Conservation (phyloP, 2,888 invertebrate genomes). For the Eilema depressum region DNA sequence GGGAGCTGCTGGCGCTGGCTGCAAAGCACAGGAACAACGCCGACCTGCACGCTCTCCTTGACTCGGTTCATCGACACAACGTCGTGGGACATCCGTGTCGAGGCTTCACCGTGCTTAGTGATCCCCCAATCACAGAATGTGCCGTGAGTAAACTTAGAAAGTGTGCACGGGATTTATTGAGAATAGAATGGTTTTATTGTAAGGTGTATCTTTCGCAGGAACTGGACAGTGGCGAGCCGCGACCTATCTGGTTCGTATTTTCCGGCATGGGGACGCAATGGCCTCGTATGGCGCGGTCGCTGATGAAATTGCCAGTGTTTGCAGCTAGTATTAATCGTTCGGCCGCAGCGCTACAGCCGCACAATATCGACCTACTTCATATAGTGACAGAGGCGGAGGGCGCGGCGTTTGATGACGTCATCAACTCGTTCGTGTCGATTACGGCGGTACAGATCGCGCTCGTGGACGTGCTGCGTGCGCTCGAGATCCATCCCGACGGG, state of each 20-base stretch:
- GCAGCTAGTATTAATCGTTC: slow-evolving; percentile 92
- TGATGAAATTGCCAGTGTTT: slow-evolving; percentile 94
- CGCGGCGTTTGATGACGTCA: slow-evolving; percentile 93
- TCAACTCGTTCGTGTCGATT: slow-evolving; percentile 97
- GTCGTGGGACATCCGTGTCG: slow-evolving; percentile 93
- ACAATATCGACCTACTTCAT: slow-evolving; percentile 93
- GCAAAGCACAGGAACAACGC: slow-evolving; percentile 88
- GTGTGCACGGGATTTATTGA: background rate
- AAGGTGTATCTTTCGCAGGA: slow-evolving; percentile 56
- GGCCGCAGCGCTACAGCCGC: slow-evolving; percentile 91
- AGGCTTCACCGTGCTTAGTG: slow-evolving; percentile 91
- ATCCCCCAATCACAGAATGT: slow-evolving; percentile 55
- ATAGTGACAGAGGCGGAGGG: slow-evolving; percentile 92
- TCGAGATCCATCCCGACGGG: slow-evolving; percentile 95
- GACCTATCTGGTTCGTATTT: slow-evolving; percentile 98
- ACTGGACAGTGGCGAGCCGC: slow-evolving; percentile 79
- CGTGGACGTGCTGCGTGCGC: slow-evolving; percentile 93
- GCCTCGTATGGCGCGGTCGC: slow-evolving; percentile 96
- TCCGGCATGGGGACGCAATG: slow-evolving; percentile 99
- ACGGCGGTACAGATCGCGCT: slow-evolving; percentile 98
- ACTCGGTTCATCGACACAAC: slow-evolving; percentile 90
- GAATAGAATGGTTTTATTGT: background rate
- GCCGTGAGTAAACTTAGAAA: slow-evolving; percentile 46
- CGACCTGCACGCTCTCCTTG: slow-evolving; percentile 92
- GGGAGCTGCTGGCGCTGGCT: slow-evolving; percentile 88